Conservation (phyloP, 2,113 vertebrate genomes). For the Eurystomus gularis region DNA sequence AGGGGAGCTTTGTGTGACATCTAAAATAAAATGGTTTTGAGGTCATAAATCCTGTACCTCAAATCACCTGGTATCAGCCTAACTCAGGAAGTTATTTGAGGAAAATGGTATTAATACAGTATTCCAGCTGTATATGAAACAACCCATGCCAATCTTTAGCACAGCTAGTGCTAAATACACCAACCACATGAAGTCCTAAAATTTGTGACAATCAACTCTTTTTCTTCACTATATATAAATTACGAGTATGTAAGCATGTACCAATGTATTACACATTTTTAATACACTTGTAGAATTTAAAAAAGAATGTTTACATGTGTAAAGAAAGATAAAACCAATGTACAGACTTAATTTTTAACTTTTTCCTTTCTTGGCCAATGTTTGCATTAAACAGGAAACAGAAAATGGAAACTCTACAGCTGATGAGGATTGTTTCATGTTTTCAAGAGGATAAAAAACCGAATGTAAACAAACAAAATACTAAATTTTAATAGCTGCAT, state of each 20-base stretch:
- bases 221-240: neutral
- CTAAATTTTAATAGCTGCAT: neutral
- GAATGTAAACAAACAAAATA: neutral
- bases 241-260: neutral
- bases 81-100: neutral
- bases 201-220: neutral
- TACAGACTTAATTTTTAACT: neutral
- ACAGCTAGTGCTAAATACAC: neutral
- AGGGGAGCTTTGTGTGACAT: neutral
- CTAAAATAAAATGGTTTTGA: neutral
- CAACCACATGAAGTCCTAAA: neutral
- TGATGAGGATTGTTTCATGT: neutral
- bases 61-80: neutral
- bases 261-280: neutral
- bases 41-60: neutral
- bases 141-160: neutral
- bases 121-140: neutral
- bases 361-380: neutral
- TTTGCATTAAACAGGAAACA: neutral
- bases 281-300: neutral
- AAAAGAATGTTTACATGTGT: neutral
- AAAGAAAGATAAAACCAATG: neutral
- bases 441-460: neutral
- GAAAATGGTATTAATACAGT: too few species aligned
- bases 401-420: neutral